phyloP scores from a whole-genome alignment of 1,140 invertebrate species.

The Metopolophium dirhodum region DNA sequence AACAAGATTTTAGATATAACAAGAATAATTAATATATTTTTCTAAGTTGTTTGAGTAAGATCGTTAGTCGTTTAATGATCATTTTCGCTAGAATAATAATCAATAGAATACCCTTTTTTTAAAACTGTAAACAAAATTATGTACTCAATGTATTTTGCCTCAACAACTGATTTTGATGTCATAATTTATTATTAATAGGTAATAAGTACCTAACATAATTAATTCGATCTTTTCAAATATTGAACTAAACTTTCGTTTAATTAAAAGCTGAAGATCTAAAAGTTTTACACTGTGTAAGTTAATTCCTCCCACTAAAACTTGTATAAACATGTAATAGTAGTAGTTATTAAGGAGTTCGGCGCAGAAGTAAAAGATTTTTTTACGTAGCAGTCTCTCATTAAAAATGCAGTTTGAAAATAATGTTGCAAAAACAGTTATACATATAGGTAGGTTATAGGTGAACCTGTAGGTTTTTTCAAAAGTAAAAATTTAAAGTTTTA shows the following conservation, averaged over 20 bases:
- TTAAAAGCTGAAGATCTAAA: neutral
- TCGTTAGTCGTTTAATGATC: neutral
- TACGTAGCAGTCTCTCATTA: constrained; percentile 18
- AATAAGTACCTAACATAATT: neutral
- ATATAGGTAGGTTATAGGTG: neutral
- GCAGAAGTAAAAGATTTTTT: neutral
- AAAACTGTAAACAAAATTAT: neutral
- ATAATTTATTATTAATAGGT: neutral
- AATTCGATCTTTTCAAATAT: neutral
- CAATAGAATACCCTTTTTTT: neutral
- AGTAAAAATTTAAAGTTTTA: constrained; percentile 26
- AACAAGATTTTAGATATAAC: too few species aligned
- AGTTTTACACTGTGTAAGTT: neutral
- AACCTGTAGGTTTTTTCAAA: neutral
- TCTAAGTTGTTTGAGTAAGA: neutral
- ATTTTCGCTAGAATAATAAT: neutral
- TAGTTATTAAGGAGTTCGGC: neutral
- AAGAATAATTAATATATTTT: neutral
- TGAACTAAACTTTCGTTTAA: constrained; percentile 14
- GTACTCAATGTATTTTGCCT: neutral
- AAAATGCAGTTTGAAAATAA: neutral
- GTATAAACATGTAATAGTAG: neutral
- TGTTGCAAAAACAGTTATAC: neutral
- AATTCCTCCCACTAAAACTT: neutral
- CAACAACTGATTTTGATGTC: neutral